These are phyloP conservation scores for Drosophila picticornis DNA, from an alignment of 2,888 invertebrate genomes.

Conservation along the genomic window DNA sequence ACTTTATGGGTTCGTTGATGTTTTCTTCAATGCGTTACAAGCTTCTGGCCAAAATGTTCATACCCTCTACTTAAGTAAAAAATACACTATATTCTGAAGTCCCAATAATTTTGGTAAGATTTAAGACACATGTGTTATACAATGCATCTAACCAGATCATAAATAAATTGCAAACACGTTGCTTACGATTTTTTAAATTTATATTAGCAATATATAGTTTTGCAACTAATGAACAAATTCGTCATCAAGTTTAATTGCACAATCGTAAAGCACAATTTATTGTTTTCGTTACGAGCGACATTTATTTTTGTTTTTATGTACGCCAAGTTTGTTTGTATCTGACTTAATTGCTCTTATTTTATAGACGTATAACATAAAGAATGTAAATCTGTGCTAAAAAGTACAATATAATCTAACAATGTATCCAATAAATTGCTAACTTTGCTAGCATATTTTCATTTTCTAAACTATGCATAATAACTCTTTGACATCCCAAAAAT, in stretches of 20 bases:
- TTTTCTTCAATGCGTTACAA: not conserved
- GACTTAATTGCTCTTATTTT: not conserved
- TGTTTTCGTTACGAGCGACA: slow-evolving; percentile 9
- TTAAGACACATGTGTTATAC: not conserved
- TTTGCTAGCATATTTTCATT: not conserved
- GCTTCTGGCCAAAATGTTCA: not conserved
- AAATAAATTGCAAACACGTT: not conserved
- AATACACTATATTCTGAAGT: not conserved
- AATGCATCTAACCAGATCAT: slow-evolving; percentile 1
- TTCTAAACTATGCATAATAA: not conserved
- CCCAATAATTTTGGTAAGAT: not conserved
- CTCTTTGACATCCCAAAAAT: not conserved
- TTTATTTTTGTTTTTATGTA: not conserved
- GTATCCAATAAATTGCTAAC: not conserved
- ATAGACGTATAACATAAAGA: not conserved
- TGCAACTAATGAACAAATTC: slow-evolving; percentile 13
- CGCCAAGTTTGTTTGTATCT: not conserved
- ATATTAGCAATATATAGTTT: slow-evolving; percentile 29
- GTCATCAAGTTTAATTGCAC: slow-evolving; percentile 32
- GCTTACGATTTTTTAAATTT: not conserved
- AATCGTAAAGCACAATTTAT: slow-evolving; percentile 29
- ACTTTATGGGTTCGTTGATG: not conserved
- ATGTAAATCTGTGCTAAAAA: not conserved
- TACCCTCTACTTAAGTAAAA: not conserved
- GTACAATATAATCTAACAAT: not conserved